Evolutionary conservation across 1,140 invertebrate genomes (phyloP), one percentile per base, ranked within the genome.

Genomic region (Formica exsecta): DNA sequence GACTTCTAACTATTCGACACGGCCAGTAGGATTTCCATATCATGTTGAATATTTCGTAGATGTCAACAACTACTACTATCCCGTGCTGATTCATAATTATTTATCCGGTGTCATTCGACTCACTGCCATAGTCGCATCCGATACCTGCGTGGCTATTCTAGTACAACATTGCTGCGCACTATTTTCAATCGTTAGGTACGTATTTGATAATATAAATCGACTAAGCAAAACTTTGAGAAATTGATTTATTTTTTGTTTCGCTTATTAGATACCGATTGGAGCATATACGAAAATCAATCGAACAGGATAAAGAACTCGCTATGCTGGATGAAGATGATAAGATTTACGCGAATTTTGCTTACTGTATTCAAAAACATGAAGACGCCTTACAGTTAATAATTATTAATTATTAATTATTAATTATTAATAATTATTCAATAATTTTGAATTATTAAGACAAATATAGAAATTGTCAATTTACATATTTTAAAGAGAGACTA

Each of bases 11-110:
- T 83, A 83, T 74, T 22, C 79, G 6, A 83, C 79, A n/a, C 66
- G 54, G 0, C 79, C 79, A 48, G 3, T 86, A 19, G 87, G 90
- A 86, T 91, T 89, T 59, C 86, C 54, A n/a, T 74, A 83, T n/a
- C 79, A 89, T 7, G 86, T 91, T 13, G 87, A 91, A 68, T 91
- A 91, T 38, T 86, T 88, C 5, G 32, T 89, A n/a, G 77, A 91
- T 59, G 38, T 86, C n/a, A 61, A 91, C 1, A 89, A 86, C 9
- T 91, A 89, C 9, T 91, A 90, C 44, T 86, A 81, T 54, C 85
- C 81, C 4, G 16, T 89, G 0, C 8, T 91, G 3, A 86, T 89
- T 22, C 87, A 90, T 54, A 89, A 86, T 25, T 91, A 90, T 66
- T 76, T 90, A 13, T 64, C 65, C 7, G 86, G 85, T 8, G 44